A percentile compares a stretch with the other conserved stretches of the same genome.
phyloP scores from a whole-genome alignment of 2,113 vertebrate species.

The Eleginops maclovinus region DNA sequence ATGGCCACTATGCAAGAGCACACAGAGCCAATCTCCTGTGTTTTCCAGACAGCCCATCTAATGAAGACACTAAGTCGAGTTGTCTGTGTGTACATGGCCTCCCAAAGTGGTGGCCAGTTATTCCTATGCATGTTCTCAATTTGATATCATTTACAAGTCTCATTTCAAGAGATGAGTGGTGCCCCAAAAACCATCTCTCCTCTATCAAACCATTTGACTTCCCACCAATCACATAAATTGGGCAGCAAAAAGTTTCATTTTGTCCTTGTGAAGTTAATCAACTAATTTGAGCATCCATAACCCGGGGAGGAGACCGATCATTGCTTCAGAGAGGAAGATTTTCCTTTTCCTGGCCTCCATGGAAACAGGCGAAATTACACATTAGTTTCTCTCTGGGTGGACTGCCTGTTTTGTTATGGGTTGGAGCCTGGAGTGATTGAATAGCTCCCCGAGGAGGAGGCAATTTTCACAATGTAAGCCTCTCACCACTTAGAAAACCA shows the following conservation, averaged over 20 bases:
- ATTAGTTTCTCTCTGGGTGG: conserved; percentile 71
- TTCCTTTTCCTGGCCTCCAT: conserved; percentile 64
- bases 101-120: conserved; percentile 71
- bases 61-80: conserved; percentile 69
- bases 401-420: conserved; percentile 63
- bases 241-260: conserved; percentile 74
- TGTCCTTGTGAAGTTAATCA: conserved; percentile 76
- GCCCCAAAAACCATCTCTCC: conserved; percentile 45
- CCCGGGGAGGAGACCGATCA: conserved; percentile 53
- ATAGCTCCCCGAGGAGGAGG: conserved; percentile 73
- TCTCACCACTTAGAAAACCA: conserved; percentile 51
- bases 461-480: conserved; percentile 72
- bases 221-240: conserved; percentile 69
- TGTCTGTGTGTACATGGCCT: conserved; percentile 64
- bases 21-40: conserved; percentile 67
- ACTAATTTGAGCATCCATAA: conserved; percentile 62
- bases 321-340: conserved; percentile 60
- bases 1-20: conserved; percentile 61
- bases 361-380: conserved; percentile 68
- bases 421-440: conserved; percentile 77
- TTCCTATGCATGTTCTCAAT: conserved; percentile 73
- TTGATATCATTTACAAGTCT: conserved; percentile 67
- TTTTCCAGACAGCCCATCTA: conserved; percentile 63
- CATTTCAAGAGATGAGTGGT: conserved; percentile 65
- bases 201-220: conserved; percentile 48